Percentiles rank a stretch among this genome's conserved stretches.
Conservation (phyloP, 2,113 vertebrate species). For the Caretta caretta region DNA sequence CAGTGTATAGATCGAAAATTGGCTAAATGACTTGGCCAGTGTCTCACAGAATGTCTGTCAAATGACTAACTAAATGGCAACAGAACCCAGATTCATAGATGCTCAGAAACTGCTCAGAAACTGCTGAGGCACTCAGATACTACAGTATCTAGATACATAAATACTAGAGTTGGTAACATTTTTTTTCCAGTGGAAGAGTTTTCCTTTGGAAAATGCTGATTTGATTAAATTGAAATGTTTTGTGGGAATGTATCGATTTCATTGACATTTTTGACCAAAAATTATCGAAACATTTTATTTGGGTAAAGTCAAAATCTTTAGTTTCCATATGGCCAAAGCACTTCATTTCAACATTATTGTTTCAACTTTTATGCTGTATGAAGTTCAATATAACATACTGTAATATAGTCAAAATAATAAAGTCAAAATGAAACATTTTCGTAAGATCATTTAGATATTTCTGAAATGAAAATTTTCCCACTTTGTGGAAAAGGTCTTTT, state of each 20-base stretch:
- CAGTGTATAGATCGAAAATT: neutral
- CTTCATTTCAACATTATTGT: neutral
- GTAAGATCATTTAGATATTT: too few relatives aligned
- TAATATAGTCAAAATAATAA: neutral
- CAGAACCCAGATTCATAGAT: neutral
- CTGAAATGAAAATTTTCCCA: too few relatives aligned
- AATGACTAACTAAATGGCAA: neutral
- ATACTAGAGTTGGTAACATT: too few relatives aligned
- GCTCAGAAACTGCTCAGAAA: neutral
- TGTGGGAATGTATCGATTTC: neutral
- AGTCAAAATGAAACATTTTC: too few relatives aligned
- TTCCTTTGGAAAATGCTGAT: too few relatives aligned
- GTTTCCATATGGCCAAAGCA: neutral
- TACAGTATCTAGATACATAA: neutral
- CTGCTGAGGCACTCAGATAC: neutral
- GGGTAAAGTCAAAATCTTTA: too few relatives aligned
- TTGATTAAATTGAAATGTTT: neutral
- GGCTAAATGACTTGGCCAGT: neutral
- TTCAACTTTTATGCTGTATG: neutral
- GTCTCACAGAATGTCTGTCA: neutral
- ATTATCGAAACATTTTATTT: too few relatives aligned
- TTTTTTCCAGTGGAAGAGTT: too few relatives aligned
- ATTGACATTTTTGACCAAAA: neutral
- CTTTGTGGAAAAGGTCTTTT: too few relatives aligned
- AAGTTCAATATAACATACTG: neutral